Percentiles rank a stretch among this genome's conserved stretches.
Conservation (phyloP, 2,797 vertebrate species). For the Epinephelus malabaricus region DNA sequence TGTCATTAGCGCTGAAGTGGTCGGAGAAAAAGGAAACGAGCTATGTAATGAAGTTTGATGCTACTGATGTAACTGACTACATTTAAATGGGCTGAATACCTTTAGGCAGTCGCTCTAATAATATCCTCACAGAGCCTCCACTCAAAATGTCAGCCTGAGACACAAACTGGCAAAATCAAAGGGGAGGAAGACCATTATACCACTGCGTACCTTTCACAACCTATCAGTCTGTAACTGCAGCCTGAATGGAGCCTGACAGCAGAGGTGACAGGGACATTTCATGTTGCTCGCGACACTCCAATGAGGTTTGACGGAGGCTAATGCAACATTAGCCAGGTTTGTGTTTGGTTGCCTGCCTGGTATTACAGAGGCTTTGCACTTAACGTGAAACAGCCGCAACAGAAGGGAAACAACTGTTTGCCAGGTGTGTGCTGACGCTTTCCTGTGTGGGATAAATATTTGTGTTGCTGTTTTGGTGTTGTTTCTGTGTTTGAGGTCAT, state of each 20-base stretch:
- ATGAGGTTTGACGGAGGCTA: conserved; percentile 56
- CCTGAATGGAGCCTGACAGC: conserved; percentile 68
- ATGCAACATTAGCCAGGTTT: conserved; percentile 39
- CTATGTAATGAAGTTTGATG: conserved; percentile 77
- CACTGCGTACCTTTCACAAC: conserved; percentile 57
- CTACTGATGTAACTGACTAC: conserved; percentile 66
- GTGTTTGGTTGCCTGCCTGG: conserved; percentile 32
- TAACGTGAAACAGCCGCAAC: conserved; percentile 23
- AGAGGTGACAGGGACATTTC: conserved; percentile 69
- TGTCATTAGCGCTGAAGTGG: conserved; percentile 62
- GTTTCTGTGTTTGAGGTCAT: conserved; percentile 6
- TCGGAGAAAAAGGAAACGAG: conserved; percentile 69
- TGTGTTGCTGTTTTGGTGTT: conserved; percentile 27
- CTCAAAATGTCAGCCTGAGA: conserved; percentile 73
- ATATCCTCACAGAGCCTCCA: conserved; percentile 60
- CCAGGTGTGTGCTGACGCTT: conserved; percentile 57
- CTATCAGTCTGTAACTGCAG: conserved; percentile 49
- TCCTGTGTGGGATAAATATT: conserved; percentile 47
- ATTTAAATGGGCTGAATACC: conserved; percentile 72
- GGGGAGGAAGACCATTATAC: conserved; percentile 36
- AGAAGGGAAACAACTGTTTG: conserved; percentile 59
- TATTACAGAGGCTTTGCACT: conserved; percentile 30
- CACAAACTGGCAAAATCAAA: conserved; percentile 66
- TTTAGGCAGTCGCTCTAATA: conserved; percentile 82
- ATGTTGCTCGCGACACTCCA: conserved; percentile 24